phyloP scores from a whole-genome alignment of 2,888 invertebrate genomes.

The Cepaea hortensis region DNA sequence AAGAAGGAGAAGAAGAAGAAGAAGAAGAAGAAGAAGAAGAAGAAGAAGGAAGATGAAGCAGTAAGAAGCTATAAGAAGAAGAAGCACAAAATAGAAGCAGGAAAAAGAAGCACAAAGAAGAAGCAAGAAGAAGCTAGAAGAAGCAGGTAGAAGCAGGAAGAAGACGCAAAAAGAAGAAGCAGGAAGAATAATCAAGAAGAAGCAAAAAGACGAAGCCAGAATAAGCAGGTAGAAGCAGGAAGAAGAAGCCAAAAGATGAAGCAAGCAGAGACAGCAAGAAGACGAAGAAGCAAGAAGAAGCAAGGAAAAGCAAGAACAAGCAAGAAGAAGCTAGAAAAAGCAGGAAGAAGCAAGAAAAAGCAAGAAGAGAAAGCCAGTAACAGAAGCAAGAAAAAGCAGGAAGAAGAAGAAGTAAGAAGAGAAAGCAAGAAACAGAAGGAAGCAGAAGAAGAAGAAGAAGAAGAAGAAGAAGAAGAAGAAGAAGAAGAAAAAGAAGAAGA shows the following conservation, averaged over 20 bases:
- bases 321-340: not conserved
- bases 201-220: not conserved
- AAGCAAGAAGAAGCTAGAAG: not conserved
- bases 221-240: not conserved
- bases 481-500: not conserved
- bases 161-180: not conserved
- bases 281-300: not conserved
- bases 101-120: not conserved
- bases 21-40: not conserved
- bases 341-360: not conserved
- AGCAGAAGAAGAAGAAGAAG: not conserved
- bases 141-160: not conserved
- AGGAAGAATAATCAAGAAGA: not conserved
- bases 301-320: not conserved
- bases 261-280: not conserved
- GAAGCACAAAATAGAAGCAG: not conserved
- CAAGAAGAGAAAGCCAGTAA: not conserved
- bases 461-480: not conserved
- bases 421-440: not conserved
- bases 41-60: not conserved
- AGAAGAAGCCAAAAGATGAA: not conserved
- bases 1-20: not conserved
- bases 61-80: not conserved
- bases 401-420: not conserved
- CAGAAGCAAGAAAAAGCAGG: not conserved